Conservation (phyloP, 1,140 invertebrate genomes). For the Trachymyrmex septentrionalis region DNA sequence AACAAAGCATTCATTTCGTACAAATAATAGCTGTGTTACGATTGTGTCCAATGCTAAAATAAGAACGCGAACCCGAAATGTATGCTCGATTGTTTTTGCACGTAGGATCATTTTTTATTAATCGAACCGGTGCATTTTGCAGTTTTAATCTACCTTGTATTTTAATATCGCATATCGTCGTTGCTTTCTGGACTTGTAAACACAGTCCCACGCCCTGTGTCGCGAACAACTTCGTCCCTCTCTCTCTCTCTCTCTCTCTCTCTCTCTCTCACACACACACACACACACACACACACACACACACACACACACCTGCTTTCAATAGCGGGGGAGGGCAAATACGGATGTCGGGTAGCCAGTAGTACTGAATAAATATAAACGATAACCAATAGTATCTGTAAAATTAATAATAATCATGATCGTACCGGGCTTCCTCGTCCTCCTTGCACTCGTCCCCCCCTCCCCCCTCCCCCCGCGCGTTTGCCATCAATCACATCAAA, state of each 20-base stretch:
- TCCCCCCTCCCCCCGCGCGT: conserved; percentile 34
- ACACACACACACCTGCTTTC: too few relatives aligned
- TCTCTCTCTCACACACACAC: too few relatives aligned
- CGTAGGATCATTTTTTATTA: conserved; percentile 70
- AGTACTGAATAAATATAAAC: conserved; percentile 76
- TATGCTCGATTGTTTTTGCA: conserved; percentile 51
- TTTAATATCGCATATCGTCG: conserved; percentile 74
- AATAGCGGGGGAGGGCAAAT: conserved; percentile 64
- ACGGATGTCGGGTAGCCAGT: conserved; percentile 50
- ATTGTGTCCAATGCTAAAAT: conserved; percentile 40
- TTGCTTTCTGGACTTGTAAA: conserved; percentile 74
- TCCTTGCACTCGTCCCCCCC: conserved; percentile 62
- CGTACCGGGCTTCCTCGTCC: conserved; percentile 50
- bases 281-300: too few relatives aligned
- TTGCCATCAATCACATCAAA: conserved; percentile 74
- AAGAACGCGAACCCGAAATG: conserved; percentile 56
- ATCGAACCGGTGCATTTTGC: conserved; percentile 66
- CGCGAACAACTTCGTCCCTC: conserved; percentile 61
- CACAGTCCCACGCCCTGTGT: conserved; percentile 39
- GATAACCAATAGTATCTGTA: conserved; percentile 76
- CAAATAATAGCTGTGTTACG: conserved; percentile 54
- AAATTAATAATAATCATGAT: conserved; percentile 76
- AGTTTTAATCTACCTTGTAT: conserved; percentile 71
- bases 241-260: conserved; percentile 26
- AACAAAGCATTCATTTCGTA: conserved; percentile 58